These are phyloP conservation scores for Tinea pellionella DNA, from an alignment of 2,888 invertebrate genomes.

Conservation along the genomic window DNA sequence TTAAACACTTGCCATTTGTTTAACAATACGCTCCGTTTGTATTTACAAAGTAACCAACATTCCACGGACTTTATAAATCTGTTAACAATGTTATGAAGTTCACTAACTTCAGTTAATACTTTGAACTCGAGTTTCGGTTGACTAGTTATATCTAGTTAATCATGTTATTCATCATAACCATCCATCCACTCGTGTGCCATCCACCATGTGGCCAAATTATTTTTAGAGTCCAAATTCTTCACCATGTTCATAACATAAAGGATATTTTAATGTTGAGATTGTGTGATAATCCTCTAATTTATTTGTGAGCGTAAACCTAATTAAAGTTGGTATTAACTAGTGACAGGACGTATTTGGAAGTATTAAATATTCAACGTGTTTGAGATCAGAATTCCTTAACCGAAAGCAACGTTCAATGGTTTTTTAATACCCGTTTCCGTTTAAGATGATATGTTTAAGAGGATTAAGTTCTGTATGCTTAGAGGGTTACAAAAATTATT, in stretches of 20 bases:
- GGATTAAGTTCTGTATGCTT: not conserved
- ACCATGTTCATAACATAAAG: no score
- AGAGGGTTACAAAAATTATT: not conserved
- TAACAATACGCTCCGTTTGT: constrained; percentile 29
- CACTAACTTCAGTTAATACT: not conserved
- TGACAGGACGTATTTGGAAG: constrained; percentile 35
- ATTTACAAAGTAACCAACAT: not conserved
- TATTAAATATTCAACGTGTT: constrained; percentile 38
- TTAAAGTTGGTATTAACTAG: constrained; percentile 40
- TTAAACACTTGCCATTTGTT: constrained; percentile 48
- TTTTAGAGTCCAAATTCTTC: no score
- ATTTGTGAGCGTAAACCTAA: constrained; percentile 41
- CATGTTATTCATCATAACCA: no score
- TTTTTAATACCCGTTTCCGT: not conserved
- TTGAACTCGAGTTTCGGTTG: no score
- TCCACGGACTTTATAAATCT: not conserved
- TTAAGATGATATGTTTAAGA: not conserved
- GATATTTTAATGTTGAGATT: constrained; percentile 27
- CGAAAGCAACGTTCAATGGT: not conserved
- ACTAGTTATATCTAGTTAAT: no score
- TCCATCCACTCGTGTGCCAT: no score
- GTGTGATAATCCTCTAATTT: constrained; percentile 57
- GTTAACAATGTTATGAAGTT: not conserved
- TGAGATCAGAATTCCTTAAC: constrained; percentile 29
- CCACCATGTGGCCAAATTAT: no score